These are phyloP conservation scores for Meloe dianella DNA, from an alignment of 2,888 invertebrate genomes.

Conservation along the genomic window DNA sequence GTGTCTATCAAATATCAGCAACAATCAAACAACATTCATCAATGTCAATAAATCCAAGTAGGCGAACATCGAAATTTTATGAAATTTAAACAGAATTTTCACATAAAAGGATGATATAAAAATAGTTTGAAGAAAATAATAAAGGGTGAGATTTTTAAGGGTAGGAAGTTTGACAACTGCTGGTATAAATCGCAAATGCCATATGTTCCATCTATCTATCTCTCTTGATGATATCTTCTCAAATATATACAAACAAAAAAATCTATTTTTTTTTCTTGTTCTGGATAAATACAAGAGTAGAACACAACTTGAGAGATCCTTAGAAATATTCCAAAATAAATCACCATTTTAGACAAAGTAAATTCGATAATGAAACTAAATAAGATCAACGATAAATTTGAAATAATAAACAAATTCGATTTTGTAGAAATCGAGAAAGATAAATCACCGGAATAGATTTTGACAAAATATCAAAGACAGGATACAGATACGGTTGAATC, in stretches of 20 bases:
- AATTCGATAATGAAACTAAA: too few relatives aligned
- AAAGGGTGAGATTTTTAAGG: background rate
- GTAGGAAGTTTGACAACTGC: conserved; percentile 10
- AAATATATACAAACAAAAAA: conserved; percentile 18
- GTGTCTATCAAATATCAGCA: background rate
- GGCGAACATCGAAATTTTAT: background rate
- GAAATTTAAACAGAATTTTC: background rate
- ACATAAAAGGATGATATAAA: background rate
- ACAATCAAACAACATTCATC: background rate
- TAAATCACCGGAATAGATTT: too few relatives aligned
- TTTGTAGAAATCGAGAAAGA: too few relatives aligned
- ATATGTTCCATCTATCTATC: conserved; percentile 21
- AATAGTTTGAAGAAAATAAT: background rate
- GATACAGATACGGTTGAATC: too few relatives aligned
- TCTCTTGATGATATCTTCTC: background rate
- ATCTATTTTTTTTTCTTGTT: conserved; percentile 3
- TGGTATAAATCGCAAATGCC: conserved; percentile 23
- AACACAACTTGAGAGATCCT: conserved; percentile 2
- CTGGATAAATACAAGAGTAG: conserved; percentile 12
- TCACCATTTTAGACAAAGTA: too few relatives aligned
- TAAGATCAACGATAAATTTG: too few relatives aligned
- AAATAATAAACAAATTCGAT: too few relatives aligned
- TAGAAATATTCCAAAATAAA: background rate
- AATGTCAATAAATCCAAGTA: background rate
- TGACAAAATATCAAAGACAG: too few relatives aligned